Evolutionary conservation across 2,797 vertebrate genomes (phyloP).

Genomic region (Argyrosomus regius): DNA sequence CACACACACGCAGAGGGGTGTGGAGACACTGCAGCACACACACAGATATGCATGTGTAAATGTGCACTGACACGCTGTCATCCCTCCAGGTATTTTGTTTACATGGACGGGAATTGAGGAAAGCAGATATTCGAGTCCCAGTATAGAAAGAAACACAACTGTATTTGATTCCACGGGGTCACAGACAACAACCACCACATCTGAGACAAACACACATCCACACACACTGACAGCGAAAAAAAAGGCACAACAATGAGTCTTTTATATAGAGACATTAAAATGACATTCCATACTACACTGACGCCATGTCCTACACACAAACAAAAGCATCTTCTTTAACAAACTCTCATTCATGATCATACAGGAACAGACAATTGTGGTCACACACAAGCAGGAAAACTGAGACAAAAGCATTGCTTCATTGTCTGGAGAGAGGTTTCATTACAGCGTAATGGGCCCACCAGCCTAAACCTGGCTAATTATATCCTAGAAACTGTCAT

Average conservation of each 20-base stretch:
- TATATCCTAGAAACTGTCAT: conserved; percentile 21
- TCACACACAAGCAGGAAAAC: neutral
- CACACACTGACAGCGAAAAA: conserved; percentile 15
- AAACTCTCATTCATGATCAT: conserved; percentile 48
- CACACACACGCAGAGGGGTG: conserved; percentile 19
- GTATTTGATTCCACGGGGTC: conserved; percentile 35
- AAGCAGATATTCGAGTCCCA: conserved; percentile 47
- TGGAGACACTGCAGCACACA: conserved; percentile 31
- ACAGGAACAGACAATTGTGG: conserved; percentile 41
- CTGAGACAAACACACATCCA: conserved; percentile 20
- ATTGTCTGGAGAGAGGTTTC: conserved; percentile 36
- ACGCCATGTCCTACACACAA: conserved; percentile 31
- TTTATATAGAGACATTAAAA: conserved; percentile 32
- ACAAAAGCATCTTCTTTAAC: conserved; percentile 43
- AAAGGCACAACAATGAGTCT: conserved; percentile 44
- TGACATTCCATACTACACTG: conserved; percentile 31
- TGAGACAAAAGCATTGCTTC: conserved; percentile 37
- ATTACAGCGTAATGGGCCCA: conserved; percentile 27
- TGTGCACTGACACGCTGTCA: conserved; percentile 47
- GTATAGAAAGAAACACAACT: conserved; percentile 50
- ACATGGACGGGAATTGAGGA: conserved; percentile 54
- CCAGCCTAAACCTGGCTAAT: conserved; percentile 27
- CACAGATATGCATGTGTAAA: conserved; percentile 23
- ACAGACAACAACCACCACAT: conserved; percentile 2
- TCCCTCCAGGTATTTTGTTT: conserved; percentile 67